phyloP scores from a whole-genome alignment of 1,140 invertebrate genomes.

The Ganaspis sp. region DNA sequence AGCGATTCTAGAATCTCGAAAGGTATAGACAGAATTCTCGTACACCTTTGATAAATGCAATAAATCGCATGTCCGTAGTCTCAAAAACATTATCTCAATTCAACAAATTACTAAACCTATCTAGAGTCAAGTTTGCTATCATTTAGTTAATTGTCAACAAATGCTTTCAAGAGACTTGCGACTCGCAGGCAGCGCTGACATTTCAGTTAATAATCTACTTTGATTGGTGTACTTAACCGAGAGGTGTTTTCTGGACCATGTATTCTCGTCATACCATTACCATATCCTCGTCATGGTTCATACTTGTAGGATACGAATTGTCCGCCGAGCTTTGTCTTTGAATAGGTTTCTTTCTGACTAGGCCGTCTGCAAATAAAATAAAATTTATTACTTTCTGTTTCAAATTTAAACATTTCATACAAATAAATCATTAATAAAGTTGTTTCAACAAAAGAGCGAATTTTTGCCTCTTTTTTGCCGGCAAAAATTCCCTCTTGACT shows the following conservation, averaged over 20 bases:
- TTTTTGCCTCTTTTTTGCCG: too few species aligned
- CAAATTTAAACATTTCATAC: too few species aligned
- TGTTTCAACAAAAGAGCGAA: too few species aligned
- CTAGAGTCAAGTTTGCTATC: constrained; percentile 63
- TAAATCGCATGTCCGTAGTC: constrained; percentile 46
- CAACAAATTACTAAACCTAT: constrained; percentile 66
- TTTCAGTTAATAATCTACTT: constrained; percentile 56
- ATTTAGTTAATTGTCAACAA: constrained; percentile 61
- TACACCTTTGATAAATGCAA: constrained; percentile 51
- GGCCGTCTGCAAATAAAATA: constrained; percentile 64
- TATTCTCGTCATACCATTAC: constrained; percentile 74
- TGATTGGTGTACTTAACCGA: constrained; percentile 57
- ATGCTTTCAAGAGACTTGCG: constrained; percentile 52
- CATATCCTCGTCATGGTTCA: constrained; percentile 74
- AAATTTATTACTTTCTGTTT: neutral
- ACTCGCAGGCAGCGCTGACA: constrained; percentile 53
- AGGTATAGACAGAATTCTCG: constrained; percentile 43
- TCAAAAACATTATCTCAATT: constrained; percentile 59
- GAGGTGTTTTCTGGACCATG: constrained; percentile 54
- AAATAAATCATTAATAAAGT: too few species aligned
- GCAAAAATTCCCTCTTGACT: too few species aligned
- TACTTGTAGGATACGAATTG: constrained; percentile 71
- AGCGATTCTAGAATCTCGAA: constrained; percentile 42
- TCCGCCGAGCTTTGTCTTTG: constrained; percentile 74
- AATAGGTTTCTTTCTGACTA: constrained; percentile 72